These are phyloP conservation scores for Furcifer pardalis DNA, from an alignment of 2,797 vertebrate species.

Conservation along the genomic window DNA sequence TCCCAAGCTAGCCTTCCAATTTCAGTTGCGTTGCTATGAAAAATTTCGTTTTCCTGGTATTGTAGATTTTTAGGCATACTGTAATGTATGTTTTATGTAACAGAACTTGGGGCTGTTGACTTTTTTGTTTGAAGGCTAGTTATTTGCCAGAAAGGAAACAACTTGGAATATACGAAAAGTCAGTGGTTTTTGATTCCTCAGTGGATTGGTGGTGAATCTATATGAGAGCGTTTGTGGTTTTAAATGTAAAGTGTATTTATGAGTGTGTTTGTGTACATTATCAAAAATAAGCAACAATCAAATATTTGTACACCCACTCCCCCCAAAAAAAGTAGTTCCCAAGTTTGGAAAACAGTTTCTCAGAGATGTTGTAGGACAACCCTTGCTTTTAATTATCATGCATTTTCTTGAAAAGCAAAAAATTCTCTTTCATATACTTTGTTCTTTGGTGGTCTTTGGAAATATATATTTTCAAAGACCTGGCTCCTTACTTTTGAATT, in stretches of 20 bases:
- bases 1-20: constrained; percentile 14
- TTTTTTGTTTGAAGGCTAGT: neutral
- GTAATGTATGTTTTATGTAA: neutral
- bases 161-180: neutral
- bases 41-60: neutral
- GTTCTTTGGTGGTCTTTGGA: neutral
- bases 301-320: neutral
- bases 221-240: neutral
- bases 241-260: neutral
- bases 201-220: neutral
- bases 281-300: neutral
- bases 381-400: neutral
- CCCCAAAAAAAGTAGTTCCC: neutral
- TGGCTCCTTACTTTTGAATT: too few relatives aligned
- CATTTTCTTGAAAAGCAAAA: neutral
- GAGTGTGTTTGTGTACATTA: neutral
- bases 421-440: neutral
- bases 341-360: neutral
- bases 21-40: neutral
- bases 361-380: neutral
- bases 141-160: neutral
- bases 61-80: too few relatives aligned
- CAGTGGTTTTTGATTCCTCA: neutral
- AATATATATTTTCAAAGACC: too few relatives aligned
- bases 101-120: neutral